These are phyloP conservation scores for Lycopodina hypogea DNA, from an alignment of 37 sponge, comb jelly and placozoan species.

Conservation along the genomic window DNA sequence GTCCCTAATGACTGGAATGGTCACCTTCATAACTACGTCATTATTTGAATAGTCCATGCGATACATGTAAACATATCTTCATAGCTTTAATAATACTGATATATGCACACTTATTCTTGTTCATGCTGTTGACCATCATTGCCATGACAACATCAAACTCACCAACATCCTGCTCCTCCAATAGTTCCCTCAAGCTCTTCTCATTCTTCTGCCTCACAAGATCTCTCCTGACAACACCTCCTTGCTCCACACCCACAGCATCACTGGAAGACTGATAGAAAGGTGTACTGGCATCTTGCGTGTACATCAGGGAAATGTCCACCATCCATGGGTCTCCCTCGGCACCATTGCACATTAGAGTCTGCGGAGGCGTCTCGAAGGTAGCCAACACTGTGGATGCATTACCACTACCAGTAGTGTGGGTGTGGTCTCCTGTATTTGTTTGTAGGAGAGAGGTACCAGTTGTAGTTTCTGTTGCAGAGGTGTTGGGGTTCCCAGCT, in stretches of 20 bases:
- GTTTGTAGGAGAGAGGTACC: too few species aligned
- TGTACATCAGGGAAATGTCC: conserved; percentile 56
- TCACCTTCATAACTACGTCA: too few species aligned
- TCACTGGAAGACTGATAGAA: background rate
- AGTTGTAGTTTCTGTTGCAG: too few species aligned
- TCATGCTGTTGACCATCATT: too few species aligned
- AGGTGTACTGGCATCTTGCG: conserved; percentile 20
- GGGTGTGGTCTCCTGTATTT: too few species aligned
- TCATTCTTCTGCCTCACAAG: background rate
- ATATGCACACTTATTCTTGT: too few species aligned
- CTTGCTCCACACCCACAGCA: background rate
- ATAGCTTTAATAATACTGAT: too few species aligned
- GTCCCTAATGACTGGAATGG: too few species aligned
- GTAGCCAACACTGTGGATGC: background rate
- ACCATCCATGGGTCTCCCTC: conserved; percentile 38
- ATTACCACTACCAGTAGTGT: too few species aligned
- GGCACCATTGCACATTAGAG: conserved; percentile 40
- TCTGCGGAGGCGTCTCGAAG: conserved; percentile 41
- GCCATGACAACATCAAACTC: conserved; percentile 5
- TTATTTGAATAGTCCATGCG: too few species aligned
- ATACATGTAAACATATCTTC: too few species aligned
- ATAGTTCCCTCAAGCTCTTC: conserved; percentile 39
- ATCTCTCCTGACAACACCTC: background rate
- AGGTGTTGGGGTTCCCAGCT: too few species aligned
- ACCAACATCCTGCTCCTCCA: conserved; percentile 59